phyloP scores from a whole-genome alignment of 2,113 vertebrate species.

The Chitala chitala region DNA sequence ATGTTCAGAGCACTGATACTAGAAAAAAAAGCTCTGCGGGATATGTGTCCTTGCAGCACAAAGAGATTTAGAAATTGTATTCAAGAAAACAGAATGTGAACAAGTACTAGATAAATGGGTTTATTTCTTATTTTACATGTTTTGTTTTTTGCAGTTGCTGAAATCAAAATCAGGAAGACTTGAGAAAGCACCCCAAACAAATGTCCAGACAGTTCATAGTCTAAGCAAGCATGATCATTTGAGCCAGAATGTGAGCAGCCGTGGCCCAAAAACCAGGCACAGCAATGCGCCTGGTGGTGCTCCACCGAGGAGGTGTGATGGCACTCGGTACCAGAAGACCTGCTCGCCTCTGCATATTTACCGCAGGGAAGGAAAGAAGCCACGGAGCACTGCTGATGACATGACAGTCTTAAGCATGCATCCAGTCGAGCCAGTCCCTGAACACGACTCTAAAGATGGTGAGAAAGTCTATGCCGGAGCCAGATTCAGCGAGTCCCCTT shows the following conservation, averaged over 20 bases:
- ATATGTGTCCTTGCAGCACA: background rate
- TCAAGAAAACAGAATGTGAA: background rate
- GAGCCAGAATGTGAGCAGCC: slow-evolving; percentile 47
- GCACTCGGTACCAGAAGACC: slow-evolving; percentile 60
- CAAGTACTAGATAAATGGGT: background rate
- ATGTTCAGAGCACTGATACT: slow-evolving; percentile 12
- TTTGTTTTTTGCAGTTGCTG: slow-evolving; percentile 65
- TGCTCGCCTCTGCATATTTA: slow-evolving; percentile 44
- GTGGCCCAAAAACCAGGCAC: slow-evolving; percentile 67
- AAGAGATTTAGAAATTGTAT: background rate
- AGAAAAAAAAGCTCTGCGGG: background rate
- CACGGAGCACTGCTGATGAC: slow-evolving; percentile 64
- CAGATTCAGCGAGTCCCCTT: slow-evolving; percentile 92
- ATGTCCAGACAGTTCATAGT: slow-evolving; percentile 58
- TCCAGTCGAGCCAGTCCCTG: slow-evolving; percentile 50
- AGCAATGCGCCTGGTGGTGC: slow-evolving; percentile 47
- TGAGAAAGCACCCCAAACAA: slow-evolving; percentile 63
- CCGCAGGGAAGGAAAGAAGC: slow-evolving; percentile 65
- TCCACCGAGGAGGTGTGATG: slow-evolving; percentile 60
- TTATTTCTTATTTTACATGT: slow-evolving; percentile 20
- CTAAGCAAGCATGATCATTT: slow-evolving; percentile 65
- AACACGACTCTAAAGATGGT: slow-evolving; percentile 66
- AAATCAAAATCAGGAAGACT: slow-evolving; percentile 74
- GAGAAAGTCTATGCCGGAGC: slow-evolving; percentile 86
- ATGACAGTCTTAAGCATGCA: slow-evolving; percentile 52